Evolutionary conservation across 2,797 vertebrate genomes (phyloP).

Genomic region (Enteromius afrohamiltoni): DNA sequence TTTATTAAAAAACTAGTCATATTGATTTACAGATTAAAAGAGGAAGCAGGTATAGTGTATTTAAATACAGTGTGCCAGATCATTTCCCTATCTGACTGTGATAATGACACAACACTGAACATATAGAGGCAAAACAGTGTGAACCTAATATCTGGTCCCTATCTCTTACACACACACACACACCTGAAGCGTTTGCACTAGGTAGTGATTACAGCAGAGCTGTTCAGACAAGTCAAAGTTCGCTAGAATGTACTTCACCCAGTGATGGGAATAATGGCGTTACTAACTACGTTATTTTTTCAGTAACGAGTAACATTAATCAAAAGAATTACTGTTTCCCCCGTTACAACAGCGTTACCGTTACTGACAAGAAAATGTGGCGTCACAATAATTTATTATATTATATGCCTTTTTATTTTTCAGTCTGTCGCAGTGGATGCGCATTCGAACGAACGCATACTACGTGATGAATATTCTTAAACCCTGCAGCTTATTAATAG

Average conservation of each 20-base stretch:
- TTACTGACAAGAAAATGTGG: too few species aligned
- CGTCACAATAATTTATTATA: too few species aligned
- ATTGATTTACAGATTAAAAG: slow-evolving; percentile 48
- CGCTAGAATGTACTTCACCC: background rate
- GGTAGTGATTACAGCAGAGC: background rate
- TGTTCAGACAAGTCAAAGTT: slow-evolving; percentile 26
- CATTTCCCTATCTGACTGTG: slow-evolving; percentile 53
- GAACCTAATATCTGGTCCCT: background rate
- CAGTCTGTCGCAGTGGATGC: too few species aligned
- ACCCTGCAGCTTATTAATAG: too few species aligned
- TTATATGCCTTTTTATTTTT: too few species aligned
- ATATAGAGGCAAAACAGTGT: background rate
- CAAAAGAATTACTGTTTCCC: too few species aligned
- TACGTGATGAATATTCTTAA: too few species aligned
- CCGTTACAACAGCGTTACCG: too few species aligned
- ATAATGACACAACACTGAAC: slow-evolving; percentile 24
- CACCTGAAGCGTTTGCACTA: slow-evolving; percentile 3
- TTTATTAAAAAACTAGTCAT: background rate
- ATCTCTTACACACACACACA: background rate
- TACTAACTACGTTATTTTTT: too few species aligned
- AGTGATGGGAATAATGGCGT: too few species aligned
- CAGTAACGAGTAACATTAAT: too few species aligned
- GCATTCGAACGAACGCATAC: too few species aligned
- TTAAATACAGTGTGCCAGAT: slow-evolving; percentile 45
- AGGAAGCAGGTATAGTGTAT: slow-evolving; percentile 49